Conservation (phyloP, 2,888 invertebrate genomes). For the Pycnomerus fuliginosus region DNA sequence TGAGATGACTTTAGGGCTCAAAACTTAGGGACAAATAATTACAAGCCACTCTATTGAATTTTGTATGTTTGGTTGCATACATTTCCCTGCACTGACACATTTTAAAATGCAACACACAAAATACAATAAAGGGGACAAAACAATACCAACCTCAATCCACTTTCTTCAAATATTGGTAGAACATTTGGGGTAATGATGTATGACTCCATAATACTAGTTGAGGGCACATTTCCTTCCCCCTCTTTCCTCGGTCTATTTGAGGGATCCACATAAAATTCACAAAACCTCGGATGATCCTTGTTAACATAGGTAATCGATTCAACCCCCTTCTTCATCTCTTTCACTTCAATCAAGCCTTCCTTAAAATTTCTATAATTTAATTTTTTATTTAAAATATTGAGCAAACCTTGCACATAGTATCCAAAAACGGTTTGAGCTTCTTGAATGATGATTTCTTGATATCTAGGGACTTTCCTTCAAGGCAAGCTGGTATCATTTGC, state of each 20-base stretch:
- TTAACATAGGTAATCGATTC: conserved; percentile 72
- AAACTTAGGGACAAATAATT: too few relatives aligned
- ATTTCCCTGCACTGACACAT: too few relatives aligned
- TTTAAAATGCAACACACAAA: too few relatives aligned
- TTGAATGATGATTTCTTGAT: conserved; percentile 88
- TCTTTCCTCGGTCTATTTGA: conserved; percentile 38
- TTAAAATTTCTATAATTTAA: conserved; percentile 34
- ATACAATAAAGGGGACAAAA: too few relatives aligned
- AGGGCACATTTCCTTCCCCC: conserved; percentile 49
- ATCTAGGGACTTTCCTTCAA: conserved; percentile 69
- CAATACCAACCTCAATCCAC: conserved; percentile 26
- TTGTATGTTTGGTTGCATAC: too few relatives aligned
- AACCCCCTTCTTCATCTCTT: conserved; percentile 75
- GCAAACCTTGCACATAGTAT: conserved; percentile 68
- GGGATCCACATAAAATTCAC: conserved; percentile 53
- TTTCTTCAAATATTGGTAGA: conserved; percentile 60
- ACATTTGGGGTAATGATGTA: conserved; percentile 68
- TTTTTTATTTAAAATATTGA: conserved; percentile 25
- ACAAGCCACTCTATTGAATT: too few relatives aligned
- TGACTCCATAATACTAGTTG: conserved; percentile 61
- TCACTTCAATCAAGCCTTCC: conserved; percentile 63
- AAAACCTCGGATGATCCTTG: conserved; percentile 59
- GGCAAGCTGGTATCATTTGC: conserved; percentile 66
- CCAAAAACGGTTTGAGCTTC: conserved; percentile 83
- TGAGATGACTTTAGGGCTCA: too few relatives aligned